These are phyloP conservation scores for Microtus ochrogaster DNA, from an alignment of 2,113 vertebrate species.

Conservation along the genomic window DNA sequence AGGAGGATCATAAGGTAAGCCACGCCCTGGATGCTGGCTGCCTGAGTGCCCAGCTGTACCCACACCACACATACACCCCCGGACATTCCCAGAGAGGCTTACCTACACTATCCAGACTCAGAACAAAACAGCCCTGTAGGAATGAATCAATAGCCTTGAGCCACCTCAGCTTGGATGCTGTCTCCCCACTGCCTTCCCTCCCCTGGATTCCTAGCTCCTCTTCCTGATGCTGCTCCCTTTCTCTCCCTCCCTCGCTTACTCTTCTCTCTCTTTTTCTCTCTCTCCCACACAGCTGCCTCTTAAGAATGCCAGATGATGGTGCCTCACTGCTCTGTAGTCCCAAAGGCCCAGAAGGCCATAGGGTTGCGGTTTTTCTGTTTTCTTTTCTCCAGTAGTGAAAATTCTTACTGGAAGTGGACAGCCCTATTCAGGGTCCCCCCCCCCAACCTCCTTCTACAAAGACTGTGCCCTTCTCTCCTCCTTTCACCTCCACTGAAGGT, in stretches of 20 bases:
- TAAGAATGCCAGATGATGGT: not conserved
- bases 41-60: constrained; percentile 24
- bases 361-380: not conserved
- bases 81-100: constrained; percentile 27
- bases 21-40: not conserved
- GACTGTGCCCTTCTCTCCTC: not conserved
- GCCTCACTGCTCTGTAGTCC: not conserved
- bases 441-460: not conserved
- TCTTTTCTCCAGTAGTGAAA: constrained; percentile 46
- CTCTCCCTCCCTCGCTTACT: not conserved
- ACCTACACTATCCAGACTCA: not conserved
- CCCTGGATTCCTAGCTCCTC: not conserved
- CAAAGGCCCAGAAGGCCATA: not conserved
- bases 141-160: constrained; percentile 31
- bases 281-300: constrained; percentile 60
- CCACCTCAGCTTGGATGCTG: not conserved
- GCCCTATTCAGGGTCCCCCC: not conserved
- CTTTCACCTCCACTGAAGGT: not conserved
- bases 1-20: not conserved
- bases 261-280: not conserved
- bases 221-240: not conserved
- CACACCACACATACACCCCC: not conserved
- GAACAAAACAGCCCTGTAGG: constrained; percentile 33
- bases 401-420: not conserved
- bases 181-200: not conserved